These are phyloP conservation scores for Diphyllodes magnificus DNA, from an alignment of 2,113 vertebrate species.

Conservation along the genomic window DNA sequence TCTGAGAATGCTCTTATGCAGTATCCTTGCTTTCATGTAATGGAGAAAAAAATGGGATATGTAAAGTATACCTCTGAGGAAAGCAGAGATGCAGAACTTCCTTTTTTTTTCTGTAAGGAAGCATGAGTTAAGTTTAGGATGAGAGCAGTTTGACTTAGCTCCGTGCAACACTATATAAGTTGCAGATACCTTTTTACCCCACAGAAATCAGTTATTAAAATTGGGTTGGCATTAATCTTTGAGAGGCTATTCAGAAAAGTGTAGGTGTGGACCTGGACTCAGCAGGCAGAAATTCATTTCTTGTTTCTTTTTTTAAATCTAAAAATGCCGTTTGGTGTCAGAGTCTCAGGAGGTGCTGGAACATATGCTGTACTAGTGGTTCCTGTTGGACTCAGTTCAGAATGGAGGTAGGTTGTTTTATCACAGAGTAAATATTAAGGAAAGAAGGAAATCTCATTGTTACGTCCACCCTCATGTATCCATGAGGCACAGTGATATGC, in stretches of 20 bases:
- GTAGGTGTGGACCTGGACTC: neutral
- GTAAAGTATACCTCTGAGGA: neutral
- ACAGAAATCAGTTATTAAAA: neutral
- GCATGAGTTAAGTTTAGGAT: neutral
- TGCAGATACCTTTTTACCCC: neutral
- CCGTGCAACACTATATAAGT: neutral
- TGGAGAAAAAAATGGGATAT: neutral
- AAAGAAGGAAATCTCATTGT: neutral
- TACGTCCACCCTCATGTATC: neutral
- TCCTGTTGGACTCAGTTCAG: neutral
- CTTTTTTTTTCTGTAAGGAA: neutral
- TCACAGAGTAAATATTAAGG: neutral
- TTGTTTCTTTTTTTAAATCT: neutral
- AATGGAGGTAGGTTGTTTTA: neutral
- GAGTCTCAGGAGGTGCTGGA: neutral
- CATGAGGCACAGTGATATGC: neutral
- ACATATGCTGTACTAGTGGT: neutral
- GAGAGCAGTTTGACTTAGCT: neutral
- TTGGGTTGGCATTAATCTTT: neutral
- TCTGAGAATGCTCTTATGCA: neutral
- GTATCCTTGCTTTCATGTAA: neutral
- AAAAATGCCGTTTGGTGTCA: neutral
- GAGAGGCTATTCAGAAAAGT: neutral
- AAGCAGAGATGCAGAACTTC: neutral
- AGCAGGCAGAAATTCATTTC: neutral